Base-by-base conservation (phyloP, 2,113 vertebrate species). In the Aix galericulata region DNA sequence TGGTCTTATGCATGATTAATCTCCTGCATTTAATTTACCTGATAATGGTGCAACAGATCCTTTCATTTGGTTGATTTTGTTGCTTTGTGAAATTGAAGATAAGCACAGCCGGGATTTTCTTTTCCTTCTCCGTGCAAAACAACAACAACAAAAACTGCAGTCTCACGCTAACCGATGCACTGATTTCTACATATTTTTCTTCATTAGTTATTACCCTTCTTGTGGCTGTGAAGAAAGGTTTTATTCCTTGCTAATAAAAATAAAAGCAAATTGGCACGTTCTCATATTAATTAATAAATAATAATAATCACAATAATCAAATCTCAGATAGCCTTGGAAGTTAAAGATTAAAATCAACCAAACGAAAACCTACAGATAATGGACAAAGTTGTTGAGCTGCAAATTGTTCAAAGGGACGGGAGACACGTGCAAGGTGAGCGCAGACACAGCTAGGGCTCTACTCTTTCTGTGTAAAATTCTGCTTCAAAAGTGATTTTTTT, bases 111-210 rank as follows among this genome's bases (percentile, higher is more conserved):
- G 3, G 29, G 66, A 53, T 55, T 79, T 78, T 62, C 46, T 82
- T 55, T 10, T 50, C 9, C 9, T 66, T 40, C 52, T 31, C 50
- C 11, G 6, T 14, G 17, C 8, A 71, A 69, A 68, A 40, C 16
- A 17, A 63, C 26, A 53, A 26, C 60, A 55, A 26, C 62, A 26
- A 38, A 63, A 40, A 11, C 22, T 0, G 0, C 6, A 16, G n/a
- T 21, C 32, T 56, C 71, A 12, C 7, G 6, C 64, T 9, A 34
- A 77, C 42, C 0, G 0, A 12, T 0, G 0, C 3, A 25, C 11
- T 15, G 9, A 72, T 76, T 73, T n/a, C n/a, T 53, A 20, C 0
- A 0, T 17, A 9, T 62, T 88, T 85, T 60, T 6, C 27, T 50
- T 50, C 50, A 4, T 13, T 8, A 18, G 6, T 48, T 2, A 18